phyloP scores from a whole-genome alignment of 2,888 invertebrate genomes.

The Dioctria linearis region DNA sequence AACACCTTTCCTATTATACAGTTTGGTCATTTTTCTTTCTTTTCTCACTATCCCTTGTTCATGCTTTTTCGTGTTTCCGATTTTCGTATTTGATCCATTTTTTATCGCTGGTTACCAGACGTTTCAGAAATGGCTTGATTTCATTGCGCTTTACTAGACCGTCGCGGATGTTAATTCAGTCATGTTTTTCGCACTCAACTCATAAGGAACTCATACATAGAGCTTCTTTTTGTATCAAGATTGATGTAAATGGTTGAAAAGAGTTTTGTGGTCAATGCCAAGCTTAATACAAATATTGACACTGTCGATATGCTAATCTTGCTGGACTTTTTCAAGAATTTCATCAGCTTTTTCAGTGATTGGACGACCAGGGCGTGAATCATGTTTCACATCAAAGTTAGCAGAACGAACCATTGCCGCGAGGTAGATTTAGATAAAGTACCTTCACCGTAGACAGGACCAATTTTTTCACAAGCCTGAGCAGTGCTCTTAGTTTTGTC shows the following conservation, averaged over 20 bases:
- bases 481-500: too few species aligned
- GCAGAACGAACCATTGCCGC: background rate
- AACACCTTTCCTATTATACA: conserved; percentile 21
- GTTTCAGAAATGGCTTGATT: conserved; percentile 58
- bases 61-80: conserved; percentile 51
- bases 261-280: background rate
- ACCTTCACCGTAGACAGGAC: too few species aligned
- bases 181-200: background rate
- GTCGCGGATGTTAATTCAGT: conserved; percentile 55
- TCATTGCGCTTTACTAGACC: conserved; percentile 58
- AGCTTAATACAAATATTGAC: too few species aligned
- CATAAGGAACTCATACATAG: conserved; percentile 19
- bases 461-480: too few species aligned
- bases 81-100: conserved; percentile 55
- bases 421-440: too few species aligned
- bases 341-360: background rate
- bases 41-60: conserved; percentile 55
- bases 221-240: background rate
- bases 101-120: conserved; percentile 58
- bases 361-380: conserved; percentile 13
- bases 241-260: background rate
- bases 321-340: too few species aligned
- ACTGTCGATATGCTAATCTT: conserved; percentile 25
- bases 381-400: background rate
- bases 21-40: background rate